A percentile compares a stretch with the other conserved stretches of the same genome.
phyloP scores from a whole-genome alignment of 2,888 invertebrate species.

The Phlogophora meticulosa region DNA sequence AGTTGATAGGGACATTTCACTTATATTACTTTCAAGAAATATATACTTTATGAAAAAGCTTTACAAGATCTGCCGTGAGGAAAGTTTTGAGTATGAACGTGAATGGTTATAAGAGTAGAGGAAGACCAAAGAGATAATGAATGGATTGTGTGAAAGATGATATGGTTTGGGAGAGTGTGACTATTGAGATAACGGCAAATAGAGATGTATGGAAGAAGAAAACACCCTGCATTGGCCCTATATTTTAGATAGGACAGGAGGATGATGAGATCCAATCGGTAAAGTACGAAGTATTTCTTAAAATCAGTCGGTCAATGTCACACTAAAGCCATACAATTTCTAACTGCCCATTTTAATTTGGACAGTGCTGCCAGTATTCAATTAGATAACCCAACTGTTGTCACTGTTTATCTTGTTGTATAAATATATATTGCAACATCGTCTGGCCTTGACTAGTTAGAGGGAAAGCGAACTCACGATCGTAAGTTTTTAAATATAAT shows the following conservation, averaged over 20 bases:
- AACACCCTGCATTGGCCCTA: no score
- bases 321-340: slow-evolving; percentile 29
- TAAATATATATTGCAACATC: slow-evolving; percentile 43
- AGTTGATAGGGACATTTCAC: not conserved
- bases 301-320: not conserved
- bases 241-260: no score
- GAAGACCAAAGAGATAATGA: no score
- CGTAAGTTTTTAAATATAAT: slow-evolving; percentile 8
- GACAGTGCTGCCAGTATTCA: slow-evolving; percentile 20
- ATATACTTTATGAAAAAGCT: not conserved
- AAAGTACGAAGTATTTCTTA: not conserved
- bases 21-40: not conserved
- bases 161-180: no score
- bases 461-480: slow-evolving; percentile 46
- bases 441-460: slow-evolving; percentile 43
- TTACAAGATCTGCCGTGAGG: not conserved
- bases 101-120: no score
- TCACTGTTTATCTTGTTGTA: slow-evolving; percentile 27
- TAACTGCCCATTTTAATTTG: slow-evolving; percentile 33
- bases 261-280: not conserved
- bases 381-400: slow-evolving; percentile 45
- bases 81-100: no score
- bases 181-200: no score
- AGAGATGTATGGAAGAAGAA: no score
- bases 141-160: no score